phyloP scores from a whole-genome alignment of 2,888 invertebrate species.

The Drosophila parthenogenetica region DNA sequence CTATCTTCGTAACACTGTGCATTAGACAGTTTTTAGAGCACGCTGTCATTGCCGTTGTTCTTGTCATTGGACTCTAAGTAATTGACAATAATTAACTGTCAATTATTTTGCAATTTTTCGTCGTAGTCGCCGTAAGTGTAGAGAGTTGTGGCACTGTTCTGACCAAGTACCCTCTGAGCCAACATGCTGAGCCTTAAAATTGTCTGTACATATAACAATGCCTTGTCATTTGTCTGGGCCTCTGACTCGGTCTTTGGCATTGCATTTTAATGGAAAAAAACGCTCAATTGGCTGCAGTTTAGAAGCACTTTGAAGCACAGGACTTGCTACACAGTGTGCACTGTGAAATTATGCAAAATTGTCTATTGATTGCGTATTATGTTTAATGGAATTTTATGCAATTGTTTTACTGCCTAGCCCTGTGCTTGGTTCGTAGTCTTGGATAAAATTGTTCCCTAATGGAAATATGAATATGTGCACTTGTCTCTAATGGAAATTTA shows the following conservation, averaged over 20 bases:
- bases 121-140: constrained; percentile 32
- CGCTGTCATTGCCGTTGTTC: constrained; percentile 5
- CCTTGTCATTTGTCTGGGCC: constrained; percentile 51
- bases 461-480: constrained; percentile 49
- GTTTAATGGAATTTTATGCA: constrained; percentile 72
- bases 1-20: constrained; percentile 24
- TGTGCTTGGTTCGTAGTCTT: background rate
- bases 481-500: constrained; percentile 70
- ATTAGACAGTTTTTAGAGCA: constrained; percentile 22
- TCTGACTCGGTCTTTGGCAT: constrained; percentile 28
- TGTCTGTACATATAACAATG: constrained; percentile 45
- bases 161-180: constrained; percentile 13
- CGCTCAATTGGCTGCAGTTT: constrained; percentile 67
- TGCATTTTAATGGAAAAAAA: constrained; percentile 71
- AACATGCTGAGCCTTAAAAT: constrained; percentile 37
- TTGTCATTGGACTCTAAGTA: constrained; percentile 60
- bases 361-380: constrained; percentile 73
- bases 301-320: constrained; percentile 57
- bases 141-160: background rate
- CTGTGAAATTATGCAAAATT: constrained; percentile 70
- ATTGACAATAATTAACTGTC: constrained; percentile 83
- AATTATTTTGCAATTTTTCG: constrained; percentile 80
- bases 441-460: constrained; percentile 46
- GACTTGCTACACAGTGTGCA: constrained; percentile 42
- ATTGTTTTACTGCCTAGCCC: constrained; percentile 58